phyloP scores from a whole-genome alignment of 2,797 vertebrate genomes.

The Mus minutoides region DNA sequence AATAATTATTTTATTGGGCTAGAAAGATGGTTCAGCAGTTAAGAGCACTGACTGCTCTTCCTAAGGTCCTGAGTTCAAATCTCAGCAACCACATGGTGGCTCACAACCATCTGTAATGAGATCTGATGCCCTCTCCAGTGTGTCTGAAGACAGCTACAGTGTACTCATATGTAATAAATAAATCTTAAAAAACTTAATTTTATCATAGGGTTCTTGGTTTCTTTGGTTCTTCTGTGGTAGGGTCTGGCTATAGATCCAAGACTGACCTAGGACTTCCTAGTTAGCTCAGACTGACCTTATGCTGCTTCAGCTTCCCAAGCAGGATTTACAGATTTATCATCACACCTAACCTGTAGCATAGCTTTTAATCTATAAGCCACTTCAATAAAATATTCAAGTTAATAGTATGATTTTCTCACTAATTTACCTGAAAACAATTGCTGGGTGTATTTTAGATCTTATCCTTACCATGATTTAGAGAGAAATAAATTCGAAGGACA shows the following conservation, averaged over 20 bases:
- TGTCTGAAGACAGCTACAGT: too few relatives aligned
- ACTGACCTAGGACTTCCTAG: not conserved
- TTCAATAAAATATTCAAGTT: slow-evolving; percentile 23
- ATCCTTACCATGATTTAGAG: not conserved
- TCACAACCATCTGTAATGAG: too few relatives aligned
- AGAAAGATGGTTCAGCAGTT: too few relatives aligned
- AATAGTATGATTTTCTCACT: slow-evolving; percentile 21
- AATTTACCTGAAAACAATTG: slow-evolving; percentile 15
- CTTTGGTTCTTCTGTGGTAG: not conserved
- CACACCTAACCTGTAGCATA: not conserved
- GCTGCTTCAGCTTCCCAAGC: not conserved
- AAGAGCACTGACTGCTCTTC: too few relatives aligned
- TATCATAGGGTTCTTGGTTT: not conserved
- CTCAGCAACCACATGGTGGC: too few relatives aligned
- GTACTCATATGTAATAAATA: too few relatives aligned
- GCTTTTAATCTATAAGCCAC: not conserved
- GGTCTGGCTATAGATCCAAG: not conserved
- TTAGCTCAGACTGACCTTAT: not conserved
- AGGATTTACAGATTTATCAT: not conserved
- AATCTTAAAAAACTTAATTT: not conserved
- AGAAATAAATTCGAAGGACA: not conserved
- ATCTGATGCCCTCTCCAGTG: too few relatives aligned
- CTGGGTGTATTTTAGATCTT: not conserved
- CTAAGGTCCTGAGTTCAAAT: too few relatives aligned
- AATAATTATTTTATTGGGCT: not conserved